Conservation (phyloP, 2,797 vertebrate species). For the Neosilurus hyrtlii region DNA sequence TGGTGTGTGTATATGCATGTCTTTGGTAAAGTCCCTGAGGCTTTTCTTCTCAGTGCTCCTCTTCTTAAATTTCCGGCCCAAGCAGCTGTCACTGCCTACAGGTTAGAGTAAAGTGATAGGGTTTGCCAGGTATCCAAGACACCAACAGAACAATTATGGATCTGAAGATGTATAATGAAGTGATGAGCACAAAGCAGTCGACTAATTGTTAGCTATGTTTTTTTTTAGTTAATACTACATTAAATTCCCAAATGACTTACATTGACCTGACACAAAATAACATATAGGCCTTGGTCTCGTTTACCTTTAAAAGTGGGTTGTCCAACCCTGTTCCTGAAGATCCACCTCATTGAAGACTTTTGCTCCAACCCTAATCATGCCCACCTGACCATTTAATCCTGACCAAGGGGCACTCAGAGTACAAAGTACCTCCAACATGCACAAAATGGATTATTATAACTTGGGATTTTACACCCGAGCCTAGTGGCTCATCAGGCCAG, state of each 20-base stretch:
- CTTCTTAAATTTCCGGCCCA: conserved; percentile 44
- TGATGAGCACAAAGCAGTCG: conserved; percentile 32
- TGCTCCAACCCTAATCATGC: no score
- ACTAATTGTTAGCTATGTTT: background rate
- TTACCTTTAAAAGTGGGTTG: background rate
- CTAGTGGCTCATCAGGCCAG: no score
- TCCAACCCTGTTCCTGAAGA: no score
- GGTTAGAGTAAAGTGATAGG: conserved; percentile 73
- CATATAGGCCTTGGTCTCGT: background rate
- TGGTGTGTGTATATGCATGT: conserved; percentile 2
- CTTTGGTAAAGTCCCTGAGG: conserved; percentile 35
- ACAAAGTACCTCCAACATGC: no score
- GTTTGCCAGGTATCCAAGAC: conserved; percentile 64
- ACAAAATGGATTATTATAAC: no score
- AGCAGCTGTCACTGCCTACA: conserved; percentile 62
- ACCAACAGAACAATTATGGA: conserved; percentile 55
- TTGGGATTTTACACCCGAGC: no score
- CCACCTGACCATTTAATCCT: no score
- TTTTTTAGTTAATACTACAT: background rate
- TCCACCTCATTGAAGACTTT: no score
- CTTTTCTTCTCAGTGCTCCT: conserved; percentile 30
- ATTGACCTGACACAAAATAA: background rate
- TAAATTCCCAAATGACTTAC: background rate
- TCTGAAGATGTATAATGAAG: conserved; percentile 32
- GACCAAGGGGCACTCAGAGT: no score